Base-by-base conservation (phyloP, 2,888 invertebrate genomes). In the Trimorus sp. region DNA sequence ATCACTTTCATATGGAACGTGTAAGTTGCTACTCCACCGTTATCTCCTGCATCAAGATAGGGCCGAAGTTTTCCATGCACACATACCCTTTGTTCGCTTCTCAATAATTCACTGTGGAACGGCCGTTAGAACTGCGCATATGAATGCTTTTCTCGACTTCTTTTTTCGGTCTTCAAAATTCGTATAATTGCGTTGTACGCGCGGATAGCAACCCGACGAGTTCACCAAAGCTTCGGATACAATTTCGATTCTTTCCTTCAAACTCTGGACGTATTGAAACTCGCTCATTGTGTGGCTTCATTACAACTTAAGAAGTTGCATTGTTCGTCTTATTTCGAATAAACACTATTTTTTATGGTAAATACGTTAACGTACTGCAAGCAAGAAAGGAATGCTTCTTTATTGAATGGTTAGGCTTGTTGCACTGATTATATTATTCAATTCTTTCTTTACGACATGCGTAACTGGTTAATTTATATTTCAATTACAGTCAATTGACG, bases 1-100 rank as follows among this genome's bases (percentile, higher is more conserved):
- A 82, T 75, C 75, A 79, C 82, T 70, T 79, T 45, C 82, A 74
- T 78, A 78, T 76, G 79, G 40, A 76, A 56, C 79, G 76, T 83
- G 79, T 76, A 73, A 60, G 75, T 73, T 40, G 66, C 79, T 62
- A 68, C 70, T 66, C 59, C 63, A 59, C 66, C 78, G 60, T 53
- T 59, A 68, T 77, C 76, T 68, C 62, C 58, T 65, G 65, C 60
- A 60, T 62, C 73, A 75, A 78, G 74, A 82, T 82, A 40, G 58
- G 77, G 69, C 40, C 63, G 71, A 37, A 53, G 16, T 60, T 79
- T 69, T 79, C 77, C 75, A 76, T 68, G 53, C 68, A 70, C 75
- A 63, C 77, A 70, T 76, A 63, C 73, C 63, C 73, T 79, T 74
- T 75, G 79, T 75, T 69, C 75, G 65, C 60, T 66, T 79, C 76